These are phyloP conservation scores for Porites evermanni DNA, from an alignment of 92 coral and sea anemone genomes.

Conservation along the genomic window DNA sequence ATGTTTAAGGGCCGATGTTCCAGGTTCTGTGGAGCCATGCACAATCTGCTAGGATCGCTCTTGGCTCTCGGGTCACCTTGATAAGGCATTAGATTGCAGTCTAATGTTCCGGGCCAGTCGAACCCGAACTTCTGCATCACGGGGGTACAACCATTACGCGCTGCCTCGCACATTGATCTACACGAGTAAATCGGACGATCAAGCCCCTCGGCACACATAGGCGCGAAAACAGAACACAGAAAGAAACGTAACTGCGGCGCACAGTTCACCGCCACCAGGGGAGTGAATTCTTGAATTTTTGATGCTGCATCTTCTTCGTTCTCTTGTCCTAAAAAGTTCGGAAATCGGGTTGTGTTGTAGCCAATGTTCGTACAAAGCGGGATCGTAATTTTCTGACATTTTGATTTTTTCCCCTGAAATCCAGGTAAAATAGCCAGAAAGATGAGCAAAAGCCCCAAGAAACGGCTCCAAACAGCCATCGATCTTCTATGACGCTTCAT, in stretches of 20 bases:
- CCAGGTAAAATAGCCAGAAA: constrained; percentile 24
- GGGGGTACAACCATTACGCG: constrained; percentile 82
- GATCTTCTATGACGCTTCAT: constrained; percentile 29
- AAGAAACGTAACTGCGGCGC: constrained; percentile 82
- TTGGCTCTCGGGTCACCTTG: constrained; percentile 75
- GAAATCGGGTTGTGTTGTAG: constrained; percentile 89
- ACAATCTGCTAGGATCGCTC: constrained; percentile 71
- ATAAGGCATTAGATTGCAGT: constrained; percentile 78
- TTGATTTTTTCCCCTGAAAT: constrained; percentile 40
- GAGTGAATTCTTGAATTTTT: constrained; percentile 83
- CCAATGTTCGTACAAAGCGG: constrained; percentile 87
- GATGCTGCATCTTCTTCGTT: constrained; percentile 81
- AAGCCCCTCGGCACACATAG: constrained; percentile 83
- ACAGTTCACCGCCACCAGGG: constrained; percentile 84
- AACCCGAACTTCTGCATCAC: constrained; percentile 91
- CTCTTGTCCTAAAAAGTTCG: constrained; percentile 91
- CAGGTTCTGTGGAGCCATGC: constrained; percentile 80
- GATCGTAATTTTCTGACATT: constrained; percentile 85
- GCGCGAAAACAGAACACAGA: constrained; percentile 92
- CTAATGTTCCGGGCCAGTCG: constrained; percentile 92
- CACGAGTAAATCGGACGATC: constrained; percentile 89
- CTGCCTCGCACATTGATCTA: constrained; percentile 88
- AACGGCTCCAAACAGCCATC: constrained; percentile 20
- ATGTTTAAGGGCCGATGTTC: constrained; percentile 72
- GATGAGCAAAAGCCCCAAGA: constrained; percentile 17